phyloP scores from a whole-genome alignment of 2,797 vertebrate genomes.

The Hippoglossus hippoglossus region DNA sequence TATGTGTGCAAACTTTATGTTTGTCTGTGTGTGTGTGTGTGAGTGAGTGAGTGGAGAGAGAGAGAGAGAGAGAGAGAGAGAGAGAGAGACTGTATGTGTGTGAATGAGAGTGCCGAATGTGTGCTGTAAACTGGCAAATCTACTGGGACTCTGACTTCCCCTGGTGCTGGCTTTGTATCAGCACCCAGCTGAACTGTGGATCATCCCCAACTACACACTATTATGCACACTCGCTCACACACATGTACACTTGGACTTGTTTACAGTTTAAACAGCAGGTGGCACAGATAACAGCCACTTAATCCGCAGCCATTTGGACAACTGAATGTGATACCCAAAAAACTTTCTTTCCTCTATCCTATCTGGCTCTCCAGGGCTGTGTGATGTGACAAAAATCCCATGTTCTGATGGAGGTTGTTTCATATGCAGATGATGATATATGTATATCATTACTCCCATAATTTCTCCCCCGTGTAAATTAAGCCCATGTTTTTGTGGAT shows the following conservation, averaged over 20 bases:
- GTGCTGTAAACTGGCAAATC: slow-evolving; percentile 47
- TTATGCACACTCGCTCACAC: slow-evolving; percentile 9
- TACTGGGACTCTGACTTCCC: slow-evolving; percentile 46
- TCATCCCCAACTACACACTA: slow-evolving; percentile 59
- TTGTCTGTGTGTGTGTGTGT: slow-evolving; percentile 15
- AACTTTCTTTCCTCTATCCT: slow-evolving; percentile 15
- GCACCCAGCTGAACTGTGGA: slow-evolving; percentile 61
- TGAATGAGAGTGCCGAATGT: neutral
- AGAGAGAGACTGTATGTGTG: slow-evolving; percentile 5
- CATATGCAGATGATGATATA: neutral
- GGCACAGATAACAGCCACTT: slow-evolving; percentile 73
- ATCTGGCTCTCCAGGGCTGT: neutral
- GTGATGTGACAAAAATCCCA: neutral
- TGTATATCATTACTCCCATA: neutral
- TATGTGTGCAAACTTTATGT: slow-evolving; percentile 41
- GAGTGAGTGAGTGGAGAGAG: neutral
- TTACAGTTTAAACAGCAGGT: slow-evolving; percentile 78
- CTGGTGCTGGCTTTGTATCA: slow-evolving; percentile 60
- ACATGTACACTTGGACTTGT: slow-evolving; percentile 58
- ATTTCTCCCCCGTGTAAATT: neutral
- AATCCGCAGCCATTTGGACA: slow-evolving; percentile 68
- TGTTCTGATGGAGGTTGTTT: neutral
- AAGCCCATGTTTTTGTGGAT: neutral
- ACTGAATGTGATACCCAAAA: slow-evolving; percentile 46
- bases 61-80: neutral